Conservation (phyloP, 2,888 invertebrate genomes). For the Meiosimyza platycephala region DNA sequence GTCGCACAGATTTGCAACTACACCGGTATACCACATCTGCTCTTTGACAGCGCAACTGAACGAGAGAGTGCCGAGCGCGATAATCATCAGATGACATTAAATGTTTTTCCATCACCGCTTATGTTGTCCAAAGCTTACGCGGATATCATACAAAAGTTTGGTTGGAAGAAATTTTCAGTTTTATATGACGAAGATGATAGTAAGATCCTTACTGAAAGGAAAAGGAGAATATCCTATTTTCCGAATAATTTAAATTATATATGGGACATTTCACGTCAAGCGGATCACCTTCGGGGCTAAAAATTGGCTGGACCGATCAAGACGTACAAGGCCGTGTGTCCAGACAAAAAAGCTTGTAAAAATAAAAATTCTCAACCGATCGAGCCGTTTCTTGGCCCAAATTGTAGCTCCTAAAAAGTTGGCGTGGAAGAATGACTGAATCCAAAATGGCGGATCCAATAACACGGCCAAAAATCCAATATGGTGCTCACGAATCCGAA, state of each 20-base stretch:
- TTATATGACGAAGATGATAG: conserved; percentile 87
- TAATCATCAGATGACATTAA: conserved; percentile 73
- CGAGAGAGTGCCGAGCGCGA: conserved; percentile 56
- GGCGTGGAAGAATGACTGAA: no score
- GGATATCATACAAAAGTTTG: conserved; percentile 76
- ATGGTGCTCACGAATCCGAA: no score
- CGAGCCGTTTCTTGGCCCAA: no score
- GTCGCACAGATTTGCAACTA: conserved; percentile 72
- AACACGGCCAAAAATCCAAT: no score
- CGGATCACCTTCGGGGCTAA: no score
- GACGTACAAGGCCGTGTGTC: no score
- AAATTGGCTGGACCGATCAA: no score
- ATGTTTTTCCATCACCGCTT: conserved; percentile 77
- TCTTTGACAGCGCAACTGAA: conserved; percentile 71
- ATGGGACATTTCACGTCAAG: no score
- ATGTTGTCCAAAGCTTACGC: conserved; percentile 78
- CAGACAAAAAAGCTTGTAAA: no score
- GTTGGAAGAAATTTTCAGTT: conserved; percentile 84
- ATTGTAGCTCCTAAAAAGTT: no score
- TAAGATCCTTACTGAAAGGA: conserved; percentile 48
- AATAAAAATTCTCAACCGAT: no score
- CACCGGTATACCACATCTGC: conserved; percentile 75
- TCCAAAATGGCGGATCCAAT: no score
- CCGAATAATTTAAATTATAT: not conserved
- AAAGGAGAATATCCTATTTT: not conserved